Conservation (phyloP, 2,888 invertebrate genomes). For the Muschampia plurimacula region DNA sequence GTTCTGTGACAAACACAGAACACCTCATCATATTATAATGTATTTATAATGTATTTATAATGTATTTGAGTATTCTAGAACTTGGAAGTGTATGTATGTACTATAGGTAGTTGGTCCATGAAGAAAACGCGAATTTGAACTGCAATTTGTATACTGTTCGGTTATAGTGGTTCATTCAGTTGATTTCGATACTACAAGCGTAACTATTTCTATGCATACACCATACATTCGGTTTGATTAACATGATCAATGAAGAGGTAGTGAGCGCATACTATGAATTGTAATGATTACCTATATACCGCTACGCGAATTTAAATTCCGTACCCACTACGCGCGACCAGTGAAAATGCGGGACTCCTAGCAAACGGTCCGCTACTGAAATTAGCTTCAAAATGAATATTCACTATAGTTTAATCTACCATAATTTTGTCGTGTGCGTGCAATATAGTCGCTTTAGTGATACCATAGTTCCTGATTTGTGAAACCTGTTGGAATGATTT, state of each 20-base stretch:
- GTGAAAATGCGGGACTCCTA: constrained; percentile 80
- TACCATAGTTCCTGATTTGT: constrained; percentile 61
- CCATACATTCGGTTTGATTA: constrained; percentile 58
- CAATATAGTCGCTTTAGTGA: constrained; percentile 61
- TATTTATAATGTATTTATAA: too few species aligned
- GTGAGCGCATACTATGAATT: constrained; percentile 67
- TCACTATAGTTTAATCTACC: constrained; percentile 67
- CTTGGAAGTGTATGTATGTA: too few species aligned
- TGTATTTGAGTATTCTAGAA: too few species aligned
- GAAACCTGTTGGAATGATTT: constrained; percentile 72
- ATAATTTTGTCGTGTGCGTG: constrained; percentile 71
- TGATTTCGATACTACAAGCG: background rate
- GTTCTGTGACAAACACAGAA: too few species aligned
- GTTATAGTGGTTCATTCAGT: too few species aligned
- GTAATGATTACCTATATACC: constrained; percentile 73
- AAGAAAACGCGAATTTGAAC: too few species aligned
- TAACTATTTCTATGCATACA: background rate
- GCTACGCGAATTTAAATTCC: constrained; percentile 83
- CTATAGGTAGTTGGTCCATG: too few species aligned
- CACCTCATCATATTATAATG: too few species aligned
- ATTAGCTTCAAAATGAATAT: constrained; percentile 78
- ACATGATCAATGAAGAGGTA: constrained; percentile 70
- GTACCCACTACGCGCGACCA: constrained; percentile 67
- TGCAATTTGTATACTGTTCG: too few species aligned
- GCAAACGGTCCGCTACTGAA: constrained; percentile 72